These are phyloP conservation scores for Dolichoris vasculosae DNA, from an alignment of 1,140 invertebrate genomes.

Conservation along the genomic window DNA sequence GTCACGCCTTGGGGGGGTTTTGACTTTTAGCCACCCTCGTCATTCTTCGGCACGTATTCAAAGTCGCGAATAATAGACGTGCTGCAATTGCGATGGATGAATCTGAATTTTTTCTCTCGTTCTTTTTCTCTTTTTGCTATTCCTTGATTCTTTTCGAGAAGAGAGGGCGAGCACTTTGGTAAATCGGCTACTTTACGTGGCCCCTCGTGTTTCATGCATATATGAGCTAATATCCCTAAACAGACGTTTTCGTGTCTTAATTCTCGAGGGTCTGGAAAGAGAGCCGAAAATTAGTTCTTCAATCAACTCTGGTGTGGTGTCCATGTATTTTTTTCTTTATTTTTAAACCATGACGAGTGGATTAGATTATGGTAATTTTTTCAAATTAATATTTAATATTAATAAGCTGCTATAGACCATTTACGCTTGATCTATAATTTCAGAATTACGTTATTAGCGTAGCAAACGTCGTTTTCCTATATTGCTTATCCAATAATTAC, in stretches of 20 bases:
- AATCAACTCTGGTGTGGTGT: neutral
- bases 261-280: neutral
- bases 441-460: neutral
- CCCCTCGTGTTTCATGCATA: neutral
- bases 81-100: slow-evolving; percentile 61
- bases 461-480: neutral
- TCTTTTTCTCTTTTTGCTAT: neutral
- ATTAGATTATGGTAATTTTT: slow-evolving; percentile 13
- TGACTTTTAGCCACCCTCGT: slow-evolving; percentile 65
- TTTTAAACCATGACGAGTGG: neutral
- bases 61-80: slow-evolving; percentile 52
- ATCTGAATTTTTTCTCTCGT: slow-evolving; percentile 55
- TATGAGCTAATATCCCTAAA: neutral
- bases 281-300: slow-evolving; percentile 7
- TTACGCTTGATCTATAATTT: neutral
- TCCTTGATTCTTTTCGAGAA: neutral
- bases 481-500: neutral
- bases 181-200: slow-evolving; percentile 22
- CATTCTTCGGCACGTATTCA: slow-evolving; percentile 64
- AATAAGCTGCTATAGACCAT: neutral
- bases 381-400: slow-evolving; percentile 13
- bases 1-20: slow-evolving; percentile 59
- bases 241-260: slow-evolving; percentile 29
- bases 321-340: neutral
- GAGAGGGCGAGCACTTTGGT: neutral